These are phyloP conservation scores for Rana temporaria DNA, from an alignment of 2,113 vertebrate species.

Conservation along the genomic window DNA sequence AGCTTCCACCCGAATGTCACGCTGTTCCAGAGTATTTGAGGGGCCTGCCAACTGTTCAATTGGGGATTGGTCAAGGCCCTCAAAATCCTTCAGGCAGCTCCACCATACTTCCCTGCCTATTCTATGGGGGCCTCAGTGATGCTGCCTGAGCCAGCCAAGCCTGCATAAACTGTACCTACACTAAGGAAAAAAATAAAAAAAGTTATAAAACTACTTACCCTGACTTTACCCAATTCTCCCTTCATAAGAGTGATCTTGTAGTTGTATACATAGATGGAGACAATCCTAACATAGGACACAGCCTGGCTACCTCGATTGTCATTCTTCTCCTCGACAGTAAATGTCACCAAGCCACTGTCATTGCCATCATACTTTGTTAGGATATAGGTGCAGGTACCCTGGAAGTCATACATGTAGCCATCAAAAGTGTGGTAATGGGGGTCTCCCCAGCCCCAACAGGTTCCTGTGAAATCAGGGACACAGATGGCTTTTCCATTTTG, in stretches of 20 bases:
- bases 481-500: slow-evolving; percentile 68
- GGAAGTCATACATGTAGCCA: slow-evolving; percentile 69
- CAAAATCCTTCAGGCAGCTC: too few species aligned
- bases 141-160: too few species aligned
- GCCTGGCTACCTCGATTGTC: slow-evolving; percentile 71
- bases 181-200: too few species aligned
- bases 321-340: slow-evolving; percentile 79
- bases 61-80: too few species aligned
- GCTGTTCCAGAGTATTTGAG: too few species aligned
- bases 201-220: slow-evolving; percentile 59
- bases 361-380: slow-evolving; percentile 69
- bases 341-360: slow-evolving; percentile 70
- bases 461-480: slow-evolving; percentile 67
- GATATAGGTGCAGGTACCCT: slow-evolving; percentile 77
- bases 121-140: too few species aligned
- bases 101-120: too few species aligned
- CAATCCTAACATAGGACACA: slow-evolving; percentile 59
- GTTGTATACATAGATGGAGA: slow-evolving; percentile 62
- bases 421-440: slow-evolving; percentile 78
- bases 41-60: too few species aligned
- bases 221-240: slow-evolving; percentile 47
- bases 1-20: too few species aligned
- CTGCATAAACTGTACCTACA: too few species aligned
- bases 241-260: slow-evolving; percentile 61
- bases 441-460: slow-evolving; percentile 74